Evolutionary conservation across 1,140 invertebrate species (phyloP), one percentile per base, ranked within the genome.

Genomic region (Bombus waltoni): DNA sequence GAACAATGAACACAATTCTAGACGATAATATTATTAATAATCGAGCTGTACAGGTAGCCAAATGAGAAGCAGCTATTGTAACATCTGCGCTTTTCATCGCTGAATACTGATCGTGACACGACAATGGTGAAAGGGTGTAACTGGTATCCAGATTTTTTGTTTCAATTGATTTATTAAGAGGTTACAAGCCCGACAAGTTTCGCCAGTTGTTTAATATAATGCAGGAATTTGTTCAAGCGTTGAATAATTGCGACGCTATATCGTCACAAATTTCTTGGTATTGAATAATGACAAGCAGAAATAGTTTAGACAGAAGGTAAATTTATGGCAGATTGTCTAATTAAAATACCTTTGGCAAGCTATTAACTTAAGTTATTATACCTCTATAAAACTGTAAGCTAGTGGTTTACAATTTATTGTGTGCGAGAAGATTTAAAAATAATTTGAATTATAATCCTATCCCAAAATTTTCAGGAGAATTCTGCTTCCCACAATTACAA

Each of bases 51-150:
- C 25, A 71, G n/a, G 70, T 71, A 71, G 70, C 70, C 28, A 11
- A 72, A 72, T 25, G 13, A 13, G 22, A 72, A 40, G 28, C 18
- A 42, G 13, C 40, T 10, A n/a, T 71, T 71, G 40, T 72, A 42
- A 28, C 70, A 72, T 72, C 70, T 0, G 10, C 11, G 70, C 25
- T 28, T 71, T 42, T 42, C 70, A 10, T 42, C 70, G 68, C 4
- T 71, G 38, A 71, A 71, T 42, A 71, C 25, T 71, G 38, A 71
- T 71, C 9, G 70, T 9, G 40, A n/a, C 40, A 15, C 40, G 28
- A 72, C 70, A 72, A 72, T 72, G 70, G 40, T 42, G 70, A 72
- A 72, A 72, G 70, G 70, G 40, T 72, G 40, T 42, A 72, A 44
- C 70, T 42, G 40, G 40, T 28, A 72, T 15, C 1, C 70, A 42